Percentiles rank a stretch among this genome's conserved stretches.
phyloP scores from a whole-genome alignment of 2,888 invertebrate genomes.

The Boloria selene region DNA sequence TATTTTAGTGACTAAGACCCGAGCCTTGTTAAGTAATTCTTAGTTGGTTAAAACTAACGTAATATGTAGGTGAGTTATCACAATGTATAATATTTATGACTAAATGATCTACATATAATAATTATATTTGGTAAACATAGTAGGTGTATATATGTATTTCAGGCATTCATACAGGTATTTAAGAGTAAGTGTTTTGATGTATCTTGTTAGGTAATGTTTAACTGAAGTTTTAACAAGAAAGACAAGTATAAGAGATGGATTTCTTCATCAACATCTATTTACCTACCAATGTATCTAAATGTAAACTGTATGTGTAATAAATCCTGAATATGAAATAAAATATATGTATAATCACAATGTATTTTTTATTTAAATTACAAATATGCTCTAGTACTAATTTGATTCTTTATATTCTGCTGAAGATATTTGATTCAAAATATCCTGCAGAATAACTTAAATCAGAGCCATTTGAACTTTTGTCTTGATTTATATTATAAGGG shows the following conservation, averaged over 20 bases:
- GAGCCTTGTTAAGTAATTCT: constrained; percentile 59
- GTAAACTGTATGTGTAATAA: constrained; percentile 23
- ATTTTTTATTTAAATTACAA: constrained; percentile 19
- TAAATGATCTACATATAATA: not conserved
- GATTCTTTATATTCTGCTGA: no score
- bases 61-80: constrained; percentile 3
- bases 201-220: not conserved
- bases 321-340: constrained; percentile 38
- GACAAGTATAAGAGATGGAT: not conserved
- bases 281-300: constrained; percentile 12
- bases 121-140: not conserved
- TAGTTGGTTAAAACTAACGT: constrained; percentile 35
- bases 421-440: no score
- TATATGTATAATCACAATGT: constrained; percentile 36
- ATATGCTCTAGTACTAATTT: no score
- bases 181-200: constrained; percentile 6
- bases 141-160: constrained; percentile 14
- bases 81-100: constrained; percentile 8
- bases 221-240: not conserved
- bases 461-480: no score
- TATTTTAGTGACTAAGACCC: constrained; percentile 58
- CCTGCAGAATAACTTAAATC: no score
- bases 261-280: not conserved
- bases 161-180: constrained; percentile 10
- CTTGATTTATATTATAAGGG: no score